A percentile compares a stretch with the other conserved stretches of the same genome.
Conservation (phyloP, 2,888 invertebrate species). For the Buathra laborator region DNA sequence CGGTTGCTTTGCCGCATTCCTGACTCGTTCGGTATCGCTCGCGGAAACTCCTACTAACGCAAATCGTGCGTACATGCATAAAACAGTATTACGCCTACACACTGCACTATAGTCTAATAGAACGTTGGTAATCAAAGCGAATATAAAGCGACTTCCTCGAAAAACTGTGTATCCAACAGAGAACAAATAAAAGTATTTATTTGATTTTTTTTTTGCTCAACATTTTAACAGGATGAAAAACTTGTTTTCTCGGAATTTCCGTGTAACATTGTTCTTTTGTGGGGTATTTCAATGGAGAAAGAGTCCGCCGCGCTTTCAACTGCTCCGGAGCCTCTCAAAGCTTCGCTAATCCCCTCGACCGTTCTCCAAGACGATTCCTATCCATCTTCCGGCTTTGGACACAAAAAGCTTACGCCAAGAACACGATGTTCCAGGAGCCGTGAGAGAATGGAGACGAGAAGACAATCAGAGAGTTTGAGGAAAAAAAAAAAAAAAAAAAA, state of each 20-base stretch:
- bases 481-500: neutral
- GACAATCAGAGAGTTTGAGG: neutral
- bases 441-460: slow-evolving; percentile 3
- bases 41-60: neutral
- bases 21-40: neutral
- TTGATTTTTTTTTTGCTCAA: neutral
- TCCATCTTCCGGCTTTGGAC: slow-evolving; percentile 38
- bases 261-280: slow-evolving; percentile 16
- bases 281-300: slow-evolving; percentile 28
- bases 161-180: neutral
- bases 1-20: neutral
- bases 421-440: slow-evolving; percentile 26
- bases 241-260: neutral
- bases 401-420: slow-evolving; percentile 31
- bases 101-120: neutral
- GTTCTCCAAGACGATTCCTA: slow-evolving; percentile 52
- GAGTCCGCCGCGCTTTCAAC: neutral
- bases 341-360: slow-evolving; percentile 51
- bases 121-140: slow-evolving; percentile 73
- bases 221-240: neutral
- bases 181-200: neutral
- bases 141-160: neutral
- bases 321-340: slow-evolving; percentile 28
- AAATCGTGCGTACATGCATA: slow-evolving; percentile 37
- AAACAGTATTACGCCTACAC: neutral